These are phyloP conservation scores for Mesembrinibis cayennensis DNA, from an alignment of 2,113 vertebrate species.

Conservation along the genomic window DNA sequence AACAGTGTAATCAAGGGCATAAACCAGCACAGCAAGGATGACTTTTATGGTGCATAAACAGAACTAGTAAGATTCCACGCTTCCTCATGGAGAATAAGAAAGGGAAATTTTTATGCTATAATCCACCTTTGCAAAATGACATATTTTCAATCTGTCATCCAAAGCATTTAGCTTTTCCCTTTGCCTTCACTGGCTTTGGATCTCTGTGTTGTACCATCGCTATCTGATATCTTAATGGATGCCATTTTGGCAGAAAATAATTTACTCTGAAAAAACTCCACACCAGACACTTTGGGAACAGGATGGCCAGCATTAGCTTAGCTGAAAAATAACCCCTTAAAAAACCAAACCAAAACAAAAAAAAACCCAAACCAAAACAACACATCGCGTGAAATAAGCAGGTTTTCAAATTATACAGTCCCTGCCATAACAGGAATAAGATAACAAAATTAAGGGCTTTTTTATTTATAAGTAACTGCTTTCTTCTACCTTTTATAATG, in stretches of 20 bases:
- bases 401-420: conserved; percentile 4
- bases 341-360: background rate
- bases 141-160: background rate
- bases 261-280: background rate
- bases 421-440: conserved; percentile 61
- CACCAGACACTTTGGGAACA: background rate
- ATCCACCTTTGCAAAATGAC: background rate
- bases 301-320: background rate
- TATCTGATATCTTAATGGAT: background rate
- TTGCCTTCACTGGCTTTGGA: background rate
- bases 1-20: background rate
- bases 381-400: background rate
- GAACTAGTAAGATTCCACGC: background rate
- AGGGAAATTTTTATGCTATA: background rate
- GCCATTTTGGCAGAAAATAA: background rate
- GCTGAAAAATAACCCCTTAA: background rate
- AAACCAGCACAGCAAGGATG: background rate
- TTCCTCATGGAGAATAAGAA: background rate
- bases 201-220: background rate
- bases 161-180: background rate
- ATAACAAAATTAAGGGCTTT: conserved; percentile 58
- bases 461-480: conserved; percentile 70
- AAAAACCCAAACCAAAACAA: too few species aligned
- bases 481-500: conserved; percentile 65
- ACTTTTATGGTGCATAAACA: background rate